Conservation (phyloP, 2,113 vertebrate species). For the Xiphophorus couchianus region DNA sequence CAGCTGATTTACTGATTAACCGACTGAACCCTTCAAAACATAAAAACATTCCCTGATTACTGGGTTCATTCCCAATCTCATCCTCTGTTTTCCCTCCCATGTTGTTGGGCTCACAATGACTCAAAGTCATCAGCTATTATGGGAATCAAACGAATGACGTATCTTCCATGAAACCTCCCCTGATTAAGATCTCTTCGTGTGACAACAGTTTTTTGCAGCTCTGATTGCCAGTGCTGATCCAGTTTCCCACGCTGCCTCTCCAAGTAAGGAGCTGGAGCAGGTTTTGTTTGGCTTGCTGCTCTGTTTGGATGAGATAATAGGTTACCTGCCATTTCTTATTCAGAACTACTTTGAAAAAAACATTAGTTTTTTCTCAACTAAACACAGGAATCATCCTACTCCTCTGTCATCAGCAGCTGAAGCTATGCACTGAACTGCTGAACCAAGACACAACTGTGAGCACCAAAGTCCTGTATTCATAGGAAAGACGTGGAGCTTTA, state of each 20-base stretch:
- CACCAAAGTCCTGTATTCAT: slow-evolving; percentile 33
- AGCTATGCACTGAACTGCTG: too few species aligned
- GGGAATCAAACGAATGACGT: slow-evolving; percentile 47
- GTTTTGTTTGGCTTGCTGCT: slow-evolving; percentile 39
- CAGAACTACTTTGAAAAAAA: slow-evolving; percentile 21
- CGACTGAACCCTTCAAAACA: neutral
- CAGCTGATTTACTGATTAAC: neutral
- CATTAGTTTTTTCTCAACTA: neutral
- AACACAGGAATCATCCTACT: slow-evolving; percentile 3
- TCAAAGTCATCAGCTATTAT: slow-evolving; percentile 22
- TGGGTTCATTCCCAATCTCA: neutral
- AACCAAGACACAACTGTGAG: slow-evolving; percentile 29
- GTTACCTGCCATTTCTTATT: slow-evolving; percentile 58
- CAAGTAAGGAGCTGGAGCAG: slow-evolving; percentile 11
- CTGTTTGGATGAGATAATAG: slow-evolving; percentile 57
- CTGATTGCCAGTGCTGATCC: slow-evolving; percentile 26
- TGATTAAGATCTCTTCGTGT: slow-evolving; percentile 23
- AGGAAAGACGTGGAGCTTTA: slow-evolving; percentile 4
- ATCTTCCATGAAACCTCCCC: slow-evolving; percentile 9
- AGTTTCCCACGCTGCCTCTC: slow-evolving; percentile 51
- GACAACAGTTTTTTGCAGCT: slow-evolving; percentile 8
- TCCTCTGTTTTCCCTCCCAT: neutral
- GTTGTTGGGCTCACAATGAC: neutral
- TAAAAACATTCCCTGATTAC: neutral
- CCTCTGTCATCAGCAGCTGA: slow-evolving; percentile 23